These are phyloP conservation scores for Cotesia congregata DNA, from an alignment of 2,888 invertebrate species.

Conservation along the genomic window DNA sequence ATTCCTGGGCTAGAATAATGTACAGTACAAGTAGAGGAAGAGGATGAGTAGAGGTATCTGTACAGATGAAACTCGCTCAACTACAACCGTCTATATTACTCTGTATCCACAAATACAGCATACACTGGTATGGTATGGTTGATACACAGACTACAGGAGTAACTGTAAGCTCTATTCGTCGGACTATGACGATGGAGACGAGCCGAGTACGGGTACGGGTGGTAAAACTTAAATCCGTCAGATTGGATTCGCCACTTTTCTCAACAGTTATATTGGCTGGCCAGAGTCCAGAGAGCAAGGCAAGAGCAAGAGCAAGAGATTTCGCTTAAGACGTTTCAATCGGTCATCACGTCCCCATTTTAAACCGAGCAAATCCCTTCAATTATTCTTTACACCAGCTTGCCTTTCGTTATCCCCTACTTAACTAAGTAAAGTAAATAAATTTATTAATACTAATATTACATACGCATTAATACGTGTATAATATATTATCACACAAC, in stretches of 20 bases:
- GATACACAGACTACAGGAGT: not conserved
- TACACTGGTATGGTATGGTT: too few species aligned
- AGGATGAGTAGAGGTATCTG: too few species aligned
- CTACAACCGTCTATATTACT: not conserved
- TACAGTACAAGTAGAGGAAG: too few species aligned
- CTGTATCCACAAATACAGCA: not conserved
- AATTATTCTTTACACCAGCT: not conserved
- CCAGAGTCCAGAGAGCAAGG: slow-evolving; percentile 40
- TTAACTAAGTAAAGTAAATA: slow-evolving; percentile 22
- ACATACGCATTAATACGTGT: too few species aligned
- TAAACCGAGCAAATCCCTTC: not conserved
- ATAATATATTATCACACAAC: too few species aligned
- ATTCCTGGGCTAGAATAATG: not conserved
- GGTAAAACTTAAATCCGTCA: slow-evolving; percentile 47
- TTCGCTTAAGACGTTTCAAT: slow-evolving; percentile 30
- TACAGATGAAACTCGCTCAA: not conserved
- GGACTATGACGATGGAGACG: not conserved
- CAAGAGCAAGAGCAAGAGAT: slow-evolving; percentile 22
- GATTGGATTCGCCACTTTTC: slow-evolving; percentile 50
- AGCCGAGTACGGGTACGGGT: not conserved
- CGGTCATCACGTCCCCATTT: slow-evolving; percentile 16
- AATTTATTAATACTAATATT: too few species aligned
- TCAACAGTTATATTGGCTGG: slow-evolving; percentile 38
- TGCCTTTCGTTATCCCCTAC: not conserved
- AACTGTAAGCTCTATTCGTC: slow-evolving; percentile 30